These are phyloP conservation scores for Henicopernis longicauda DNA, from an alignment of 2,113 vertebrate genomes.

Conservation along the genomic window DNA sequence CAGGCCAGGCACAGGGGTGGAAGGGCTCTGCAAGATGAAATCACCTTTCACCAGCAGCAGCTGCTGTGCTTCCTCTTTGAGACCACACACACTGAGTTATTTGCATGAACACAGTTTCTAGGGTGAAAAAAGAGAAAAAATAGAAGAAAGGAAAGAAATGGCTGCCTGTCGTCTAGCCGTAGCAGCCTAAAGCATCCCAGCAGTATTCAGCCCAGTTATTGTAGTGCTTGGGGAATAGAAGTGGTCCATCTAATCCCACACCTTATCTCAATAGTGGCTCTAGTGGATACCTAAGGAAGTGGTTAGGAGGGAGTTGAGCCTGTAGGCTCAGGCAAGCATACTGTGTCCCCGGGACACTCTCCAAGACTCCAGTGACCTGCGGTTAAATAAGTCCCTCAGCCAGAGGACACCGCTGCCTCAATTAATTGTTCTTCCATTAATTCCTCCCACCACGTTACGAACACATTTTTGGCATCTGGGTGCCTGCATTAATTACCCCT, in stretches of 20 bases:
- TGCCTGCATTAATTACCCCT: background rate
- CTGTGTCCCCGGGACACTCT: background rate
- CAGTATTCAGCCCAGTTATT: background rate
- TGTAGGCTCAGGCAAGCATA: background rate
- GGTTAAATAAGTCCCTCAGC: background rate
- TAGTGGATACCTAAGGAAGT: background rate
- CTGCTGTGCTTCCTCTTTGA: background rate
- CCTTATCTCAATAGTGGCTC: background rate
- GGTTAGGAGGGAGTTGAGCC: background rate
- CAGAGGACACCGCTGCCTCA: background rate
- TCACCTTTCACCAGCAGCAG: background rate
- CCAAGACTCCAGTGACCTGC: background rate
- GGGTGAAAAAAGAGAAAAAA: too few species aligned
- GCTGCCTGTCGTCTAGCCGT: background rate
- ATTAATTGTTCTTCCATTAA: background rate
- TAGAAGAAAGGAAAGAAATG: background rate
- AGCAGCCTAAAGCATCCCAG: background rate
- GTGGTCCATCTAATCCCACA: background rate
- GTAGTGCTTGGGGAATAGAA: background rate
- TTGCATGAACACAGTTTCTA: background rate
- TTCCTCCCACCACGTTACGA: accelerated
- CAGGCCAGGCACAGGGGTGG: background rate
- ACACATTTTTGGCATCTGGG: background rate
- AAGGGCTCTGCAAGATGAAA: background rate
- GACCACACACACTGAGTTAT: background rate